Base-by-base conservation (phyloP, 37 sponge, comb jelly and placozoan genomes). In the Ephydatia muelleri region DNA sequence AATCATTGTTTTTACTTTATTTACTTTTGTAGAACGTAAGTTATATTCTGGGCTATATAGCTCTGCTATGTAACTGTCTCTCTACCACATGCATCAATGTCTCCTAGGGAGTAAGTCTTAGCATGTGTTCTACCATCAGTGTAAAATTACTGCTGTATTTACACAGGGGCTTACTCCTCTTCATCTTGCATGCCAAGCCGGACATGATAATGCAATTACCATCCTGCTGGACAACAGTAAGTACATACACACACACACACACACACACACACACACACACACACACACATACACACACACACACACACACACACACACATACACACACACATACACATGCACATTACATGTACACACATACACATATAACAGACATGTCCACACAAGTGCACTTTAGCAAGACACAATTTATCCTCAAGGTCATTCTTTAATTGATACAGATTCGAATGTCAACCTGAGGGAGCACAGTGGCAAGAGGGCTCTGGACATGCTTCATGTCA, bases 101-200 rank as follows among this genome's bases (percentile, higher is more conserved):
- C 57, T 19, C 19, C 57, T 57, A 57, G 57, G 57, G 57, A 21
- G 57, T 57, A 21, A 57, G 57, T 57, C n/a, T n/a, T 14, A 21
- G 57, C 14, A 11, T 57, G 57, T 21, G 19, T 1, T 57, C 57
- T 57, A n/a, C n/a, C n/a, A n/a, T 4, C 12, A 14, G 1, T 57
- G 0, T 21, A 5, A 19, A 19, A 21, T 57, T 13, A 57, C 16
- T 14, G 6, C 57, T 16, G 12, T 57, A 57, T 49, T 57, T 88
- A 49, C 40, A 21, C 38, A 90, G 88, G 94, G 94, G 23, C 73
- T 83, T 21, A 94, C 94, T 83, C 86, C 94, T n/a, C 81, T 94
- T 16, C 94, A 94, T 70, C 38, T 94, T 49, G 94, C 94, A 23
- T 81, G 85, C 67, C 85, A 87, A 67, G 33, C 75, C 8, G 94